Evolutionary conservation across 2,888 invertebrate species (phyloP).

Genomic region (Endotricha flammealis): DNA sequence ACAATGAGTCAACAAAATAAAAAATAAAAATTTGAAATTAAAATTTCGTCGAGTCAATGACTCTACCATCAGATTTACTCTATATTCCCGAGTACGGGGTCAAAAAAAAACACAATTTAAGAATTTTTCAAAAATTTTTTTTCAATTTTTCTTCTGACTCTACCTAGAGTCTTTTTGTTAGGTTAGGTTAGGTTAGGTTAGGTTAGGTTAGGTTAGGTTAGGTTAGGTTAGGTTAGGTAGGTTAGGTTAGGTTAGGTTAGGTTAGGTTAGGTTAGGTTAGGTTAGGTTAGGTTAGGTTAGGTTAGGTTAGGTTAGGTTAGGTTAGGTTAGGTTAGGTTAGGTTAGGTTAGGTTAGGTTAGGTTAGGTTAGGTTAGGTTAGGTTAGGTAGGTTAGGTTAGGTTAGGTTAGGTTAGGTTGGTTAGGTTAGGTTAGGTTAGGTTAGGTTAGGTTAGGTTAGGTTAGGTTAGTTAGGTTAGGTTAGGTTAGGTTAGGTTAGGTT

Average conservation of each 20-base stretch:
- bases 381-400: no score
- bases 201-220: slow-evolving; percentile 21
- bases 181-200: slow-evolving; percentile 16
- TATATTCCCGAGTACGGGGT: no score
- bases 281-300: slow-evolving; percentile 19
- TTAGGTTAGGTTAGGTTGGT: no score
- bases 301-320: slow-evolving; percentile 24
- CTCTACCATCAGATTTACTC: no score
- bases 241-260: no score
- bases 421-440: slow-evolving; percentile 25
- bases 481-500: slow-evolving; percentile 27
- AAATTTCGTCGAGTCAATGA: no score
- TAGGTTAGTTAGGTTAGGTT: slow-evolving; percentile 27
- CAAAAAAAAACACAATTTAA: no score
- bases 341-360: slow-evolving; percentile 24
- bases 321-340: slow-evolving; percentile 21
- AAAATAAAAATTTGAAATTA: no score
- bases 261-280: slow-evolving; percentile 24
- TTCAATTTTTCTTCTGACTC: no score
- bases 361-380: slow-evolving; percentile 25
- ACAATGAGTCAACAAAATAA: no score
- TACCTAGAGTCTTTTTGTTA: no score
- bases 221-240: slow-evolving; percentile 26
- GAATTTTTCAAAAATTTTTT: no score
- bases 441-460: slow-evolving; percentile 26